Evolutionary conservation across 2,888 invertebrate genomes (phyloP), one percentile per base, ranked within the genome.

Genomic region (Oegoconia quadripuncta): DNA sequence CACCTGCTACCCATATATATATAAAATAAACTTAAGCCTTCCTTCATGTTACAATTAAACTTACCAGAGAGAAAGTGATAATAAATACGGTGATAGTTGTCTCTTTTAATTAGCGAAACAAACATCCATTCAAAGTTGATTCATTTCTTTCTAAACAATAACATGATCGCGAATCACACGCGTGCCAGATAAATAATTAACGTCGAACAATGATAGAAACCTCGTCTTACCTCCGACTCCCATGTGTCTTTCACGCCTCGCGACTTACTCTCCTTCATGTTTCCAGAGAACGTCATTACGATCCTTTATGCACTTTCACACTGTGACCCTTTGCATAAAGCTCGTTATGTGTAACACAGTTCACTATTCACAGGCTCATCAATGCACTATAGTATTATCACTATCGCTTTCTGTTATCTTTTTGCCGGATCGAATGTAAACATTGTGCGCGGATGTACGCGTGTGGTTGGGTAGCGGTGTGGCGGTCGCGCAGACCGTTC

Each of bases 191-290:
- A 50, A 59, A 57, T 56, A 52, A 49, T 49, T 51, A 49, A 44
- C 40, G 41, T 35, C 20, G 35, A 50, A 53, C 50, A 47, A 65
- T 53, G 59, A 52, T 60, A 63, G 57, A 63, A 63, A 64, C 48
- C 37, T 39, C 40, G 44, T 50, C 73, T 81, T 66, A 87, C 87
- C 78, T 87, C 86, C 8, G 87, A 78, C 67, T 87, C 83, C 87
- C 87, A 87, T 48, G 75, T 66, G 56, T 86, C 74, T 70, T 86
- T 86, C 50, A 62, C 73, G 56, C 63, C 64, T 56, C 78, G 74
- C 59, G 81, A 70, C 62, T 86, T 84, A 55, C 62, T 79, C 72
- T 84, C 86, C 73, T 82, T 84, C 81, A 81, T 82, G 50, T 73
- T 84, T 56, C 81, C 84, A 62, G 84, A 79, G 61, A 81, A 78